These are phyloP conservation scores for Tenthredo distinguenda DNA, from an alignment of 2,888 invertebrate species.

Conservation along the genomic window DNA sequence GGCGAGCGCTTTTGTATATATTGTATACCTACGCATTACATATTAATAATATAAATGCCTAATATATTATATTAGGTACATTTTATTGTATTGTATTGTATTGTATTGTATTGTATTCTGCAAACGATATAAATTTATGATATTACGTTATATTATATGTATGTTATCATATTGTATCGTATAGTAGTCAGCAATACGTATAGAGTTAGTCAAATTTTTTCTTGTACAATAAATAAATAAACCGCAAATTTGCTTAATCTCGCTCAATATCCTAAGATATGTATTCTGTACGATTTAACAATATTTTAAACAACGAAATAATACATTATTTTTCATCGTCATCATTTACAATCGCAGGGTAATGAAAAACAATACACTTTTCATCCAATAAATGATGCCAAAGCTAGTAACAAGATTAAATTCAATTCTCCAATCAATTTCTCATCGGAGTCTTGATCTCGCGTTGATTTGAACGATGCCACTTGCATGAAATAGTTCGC, in stretches of 20 bases:
- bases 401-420: background rate
- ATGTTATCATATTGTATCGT: slow-evolving; percentile 59
- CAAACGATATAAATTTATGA: slow-evolving; percentile 27
- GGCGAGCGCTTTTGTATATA: slow-evolving; percentile 75
- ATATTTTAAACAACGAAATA: background rate
- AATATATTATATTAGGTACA: slow-evolving; percentile 24
- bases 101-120: background rate
- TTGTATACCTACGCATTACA: slow-evolving; percentile 71
- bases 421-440: background rate
- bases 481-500: background rate
- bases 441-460: background rate
- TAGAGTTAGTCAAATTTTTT: slow-evolving; percentile 67
- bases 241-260: slow-evolving; percentile 70
- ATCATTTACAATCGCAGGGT: background rate
- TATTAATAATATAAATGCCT: slow-evolving; percentile 15
- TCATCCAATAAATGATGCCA: background rate
- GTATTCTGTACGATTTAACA: background rate
- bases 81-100: slow-evolving; percentile 1
- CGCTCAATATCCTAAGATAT: background rate
- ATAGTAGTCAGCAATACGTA: slow-evolving; percentile 69
- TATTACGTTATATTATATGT: slow-evolving; percentile 17
- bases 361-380: background rate
- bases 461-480: background rate
- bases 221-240: slow-evolving; percentile 74
- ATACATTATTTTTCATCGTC: background rate